Percentiles rank a stretch among this genome's conserved stretches.
These are phyloP conservation scores for Amblyornis subalaris DNA, from an alignment of 2,113 vertebrate genomes.

Conservation along the genomic window DNA sequence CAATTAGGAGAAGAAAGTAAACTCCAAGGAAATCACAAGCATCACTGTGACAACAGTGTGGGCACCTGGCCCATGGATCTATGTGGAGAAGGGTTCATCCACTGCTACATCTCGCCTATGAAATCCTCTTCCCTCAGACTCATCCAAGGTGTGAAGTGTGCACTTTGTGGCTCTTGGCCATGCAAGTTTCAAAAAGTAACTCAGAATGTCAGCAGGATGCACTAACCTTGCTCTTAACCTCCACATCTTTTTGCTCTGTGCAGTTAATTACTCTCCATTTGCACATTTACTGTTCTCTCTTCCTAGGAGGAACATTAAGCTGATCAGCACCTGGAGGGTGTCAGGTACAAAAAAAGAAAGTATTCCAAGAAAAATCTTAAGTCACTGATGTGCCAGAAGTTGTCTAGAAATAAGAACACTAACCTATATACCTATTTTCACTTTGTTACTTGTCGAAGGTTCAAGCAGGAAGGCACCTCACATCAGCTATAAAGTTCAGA, in stretches of 20 bases:
- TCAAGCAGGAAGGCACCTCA: not conserved
- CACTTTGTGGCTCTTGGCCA: not conserved
- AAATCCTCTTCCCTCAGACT: not conserved
- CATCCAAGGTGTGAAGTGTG: not conserved
- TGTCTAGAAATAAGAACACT: not conserved
- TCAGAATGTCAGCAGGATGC: not conserved
- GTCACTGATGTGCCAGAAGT: not conserved
- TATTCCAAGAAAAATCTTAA: not conserved
- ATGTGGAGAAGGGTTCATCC: not conserved
- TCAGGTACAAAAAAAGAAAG: not conserved
- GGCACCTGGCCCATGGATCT: not conserved
- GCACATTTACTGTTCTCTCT: not conserved
- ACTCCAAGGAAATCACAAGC: not conserved
- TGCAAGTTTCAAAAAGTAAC: not conserved
- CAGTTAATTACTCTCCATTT: not conserved
- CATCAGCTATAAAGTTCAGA: not conserved
- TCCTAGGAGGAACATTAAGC: slow-evolving; percentile 11
- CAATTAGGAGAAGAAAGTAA: not conserved
- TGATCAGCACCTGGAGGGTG: not conserved
- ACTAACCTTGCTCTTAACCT: not conserved
- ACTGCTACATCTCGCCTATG: not conserved
- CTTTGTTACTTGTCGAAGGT: not conserved
- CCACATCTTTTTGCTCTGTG: slow-evolving; percentile 2
- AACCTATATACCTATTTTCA: not conserved
- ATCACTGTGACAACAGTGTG: not conserved